Conservation (phyloP, 2,888 invertebrate species). For the Brachycybe producta region DNA sequence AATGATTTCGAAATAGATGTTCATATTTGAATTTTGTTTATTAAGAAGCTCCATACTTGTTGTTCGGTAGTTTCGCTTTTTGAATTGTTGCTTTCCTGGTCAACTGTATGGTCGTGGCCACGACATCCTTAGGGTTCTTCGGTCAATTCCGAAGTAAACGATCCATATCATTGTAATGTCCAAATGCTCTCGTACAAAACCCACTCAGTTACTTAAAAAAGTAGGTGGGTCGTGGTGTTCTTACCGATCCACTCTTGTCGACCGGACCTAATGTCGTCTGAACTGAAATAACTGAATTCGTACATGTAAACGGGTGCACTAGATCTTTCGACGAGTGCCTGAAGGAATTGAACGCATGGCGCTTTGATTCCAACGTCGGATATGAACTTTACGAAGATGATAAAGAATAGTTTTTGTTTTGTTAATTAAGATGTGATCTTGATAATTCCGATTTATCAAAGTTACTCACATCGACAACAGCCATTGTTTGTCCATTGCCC, state of each 20-base stretch:
- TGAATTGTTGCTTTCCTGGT: no score
- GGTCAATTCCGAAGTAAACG: no score
- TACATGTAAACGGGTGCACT: conserved; percentile 28
- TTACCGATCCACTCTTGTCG: conserved; percentile 31
- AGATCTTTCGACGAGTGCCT: conserved; percentile 26
- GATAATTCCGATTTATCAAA: not conserved
- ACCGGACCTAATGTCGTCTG: conserved; percentile 29
- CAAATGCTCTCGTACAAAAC: no score
- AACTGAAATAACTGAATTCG: conserved; percentile 30
- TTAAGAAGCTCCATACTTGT: no score
- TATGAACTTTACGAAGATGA: conserved; percentile 28
- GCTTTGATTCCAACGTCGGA: conserved; percentile 32
- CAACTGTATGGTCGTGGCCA: no score
- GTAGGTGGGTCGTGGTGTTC: no score
- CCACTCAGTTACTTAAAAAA: no score
- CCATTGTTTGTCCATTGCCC: conserved; percentile 25
- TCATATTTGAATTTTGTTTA: no score
- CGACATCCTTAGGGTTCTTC: no score
- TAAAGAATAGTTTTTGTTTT: not conserved
- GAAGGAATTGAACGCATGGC: conserved; percentile 30
- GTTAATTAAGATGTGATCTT: not conserved
- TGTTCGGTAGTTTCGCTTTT: no score
- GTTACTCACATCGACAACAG: conserved; percentile 26
- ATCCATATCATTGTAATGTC: no score
- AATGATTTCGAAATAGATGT: no score